Base-by-base conservation (phyloP, 2,113 vertebrate species). In the Mesocricetus auratus region DNA sequence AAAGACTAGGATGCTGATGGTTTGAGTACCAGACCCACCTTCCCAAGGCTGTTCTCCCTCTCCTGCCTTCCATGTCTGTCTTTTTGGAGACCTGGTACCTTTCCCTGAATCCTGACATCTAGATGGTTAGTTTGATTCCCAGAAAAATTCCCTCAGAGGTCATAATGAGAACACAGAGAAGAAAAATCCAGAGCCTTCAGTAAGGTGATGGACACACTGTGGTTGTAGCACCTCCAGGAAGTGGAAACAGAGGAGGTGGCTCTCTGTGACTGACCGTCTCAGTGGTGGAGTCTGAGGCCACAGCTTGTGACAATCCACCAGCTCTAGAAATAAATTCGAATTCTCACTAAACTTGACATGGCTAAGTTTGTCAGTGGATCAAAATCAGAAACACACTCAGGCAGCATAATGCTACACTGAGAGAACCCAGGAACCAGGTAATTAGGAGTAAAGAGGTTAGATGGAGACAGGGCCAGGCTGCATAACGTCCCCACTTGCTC, bases 381-480 rank as follows among this genome's bases (percentile, higher is more conserved):
- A 78, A 96, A 96, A 97, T 97, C 66, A 88, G 96, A 96, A 98
- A 96, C 89, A 96, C 95, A 95, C 93, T 94, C 96, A 97, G 96
- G 98, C 97, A 98, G 97, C 96, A 97, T 81, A 98, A 98, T 96
- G 93, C 96, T 98, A 95, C 95, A 92, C 97, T 98, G 98, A 98
- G 98, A 98, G 97, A 98, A 98, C 96, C 93, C 98, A 99, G 97
- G 96, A 94, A 96, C 96, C 73, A 89, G 90, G 78, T 98, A 98
- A 98, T 98, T 98, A 98, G 97, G 47, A 99, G 96, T 98, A 98
- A 99, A 98, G 98, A 98, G 95, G 97, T 97, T 97, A 98, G 97
- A 97, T 90, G 95, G 97, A 97, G 97, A 94, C 95, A 71, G 26
- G 53, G 97, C 96, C 97, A 88, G 92, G 98, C 98, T 99, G 99